A percentile compares a stretch with the other conserved stretches of the same genome.
These are phyloP conservation scores for Parnassius mnemosyne DNA, from an alignment of 2,888 invertebrate species.

Conservation along the genomic window DNA sequence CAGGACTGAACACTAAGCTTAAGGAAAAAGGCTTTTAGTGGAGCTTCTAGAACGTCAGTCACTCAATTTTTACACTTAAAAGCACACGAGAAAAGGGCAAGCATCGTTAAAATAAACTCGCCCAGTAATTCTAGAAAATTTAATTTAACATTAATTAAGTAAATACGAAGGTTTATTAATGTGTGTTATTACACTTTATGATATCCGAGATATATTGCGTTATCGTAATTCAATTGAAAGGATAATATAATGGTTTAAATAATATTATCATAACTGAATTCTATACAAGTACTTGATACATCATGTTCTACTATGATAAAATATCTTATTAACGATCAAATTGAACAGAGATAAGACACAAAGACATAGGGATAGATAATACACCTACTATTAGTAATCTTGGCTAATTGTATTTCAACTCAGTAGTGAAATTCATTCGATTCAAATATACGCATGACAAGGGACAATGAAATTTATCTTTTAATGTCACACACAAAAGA, in stretches of 20 bases:
- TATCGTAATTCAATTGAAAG: too few relatives aligned
- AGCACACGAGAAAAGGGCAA: too few relatives aligned
- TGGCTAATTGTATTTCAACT: conserved; percentile 9
- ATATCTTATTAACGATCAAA: neutral
- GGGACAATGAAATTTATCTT: conserved; percentile 29
- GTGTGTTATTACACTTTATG: neutral
- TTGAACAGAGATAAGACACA: conserved; percentile 1
- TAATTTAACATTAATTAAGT: too few relatives aligned
- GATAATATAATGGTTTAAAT: too few relatives aligned
- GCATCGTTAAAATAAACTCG: too few relatives aligned
- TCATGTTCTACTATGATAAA: neutral
- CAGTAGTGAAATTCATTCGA: conserved; percentile 9
- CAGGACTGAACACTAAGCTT: too few relatives aligned
- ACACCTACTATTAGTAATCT: conserved; percentile 15
- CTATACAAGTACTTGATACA: neutral
- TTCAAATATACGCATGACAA: neutral
- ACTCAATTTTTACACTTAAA: too few relatives aligned
- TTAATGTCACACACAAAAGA: conserved; percentile 30
- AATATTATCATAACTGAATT: neutral
- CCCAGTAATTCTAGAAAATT: too few relatives aligned
- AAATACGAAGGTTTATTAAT: neutral
- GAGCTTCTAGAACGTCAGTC: too few relatives aligned
- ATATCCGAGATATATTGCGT: neutral
- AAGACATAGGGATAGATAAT: conserved; percentile 1
- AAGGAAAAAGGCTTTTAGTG: too few relatives aligned